These are phyloP conservation scores for Riptortus pedestris DNA, from an alignment of 1,140 invertebrate genomes.

Conservation along the genomic window DNA sequence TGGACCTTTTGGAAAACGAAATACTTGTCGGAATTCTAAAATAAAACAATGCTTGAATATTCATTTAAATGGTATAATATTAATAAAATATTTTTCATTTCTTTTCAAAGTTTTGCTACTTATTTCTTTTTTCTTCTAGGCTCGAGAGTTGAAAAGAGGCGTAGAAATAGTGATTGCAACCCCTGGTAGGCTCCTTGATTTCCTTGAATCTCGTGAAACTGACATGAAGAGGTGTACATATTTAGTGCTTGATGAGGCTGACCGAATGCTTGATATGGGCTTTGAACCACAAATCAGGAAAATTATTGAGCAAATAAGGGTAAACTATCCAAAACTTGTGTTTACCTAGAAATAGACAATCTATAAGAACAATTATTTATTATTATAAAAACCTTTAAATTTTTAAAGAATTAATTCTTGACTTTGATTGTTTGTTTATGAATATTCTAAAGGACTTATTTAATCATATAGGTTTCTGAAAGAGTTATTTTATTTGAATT, in stretches of 20 bases:
- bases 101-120: neutral
- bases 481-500: too few species aligned
- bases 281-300: constrained; percentile 99
- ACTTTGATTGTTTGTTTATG: too few species aligned
- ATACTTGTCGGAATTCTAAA: too few species aligned
- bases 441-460: too few species aligned
- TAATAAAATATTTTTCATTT: neutral
- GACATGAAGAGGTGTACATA: constrained; percentile 84
- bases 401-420: too few species aligned
- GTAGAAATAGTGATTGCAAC: constrained; percentile 91
- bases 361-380: too few species aligned
- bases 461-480: too few species aligned
- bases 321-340: too few species aligned
- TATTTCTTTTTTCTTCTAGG: constrained; percentile 46
- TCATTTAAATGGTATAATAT: constrained; percentile 56
- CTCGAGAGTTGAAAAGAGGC: constrained; percentile 79
- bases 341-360: neutral
- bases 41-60: too few species aligned
- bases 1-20: too few species aligned
- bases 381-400: too few species aligned
- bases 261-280: constrained; percentile 99
- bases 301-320: constrained; percentile 87
- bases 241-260: constrained; percentile 94
- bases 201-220: constrained; percentile 83
- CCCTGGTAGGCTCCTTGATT: constrained; percentile 93